Base-by-base conservation (phyloP, 2,797 vertebrate genomes). In the Chiroxiphia lanceolata region DNA sequence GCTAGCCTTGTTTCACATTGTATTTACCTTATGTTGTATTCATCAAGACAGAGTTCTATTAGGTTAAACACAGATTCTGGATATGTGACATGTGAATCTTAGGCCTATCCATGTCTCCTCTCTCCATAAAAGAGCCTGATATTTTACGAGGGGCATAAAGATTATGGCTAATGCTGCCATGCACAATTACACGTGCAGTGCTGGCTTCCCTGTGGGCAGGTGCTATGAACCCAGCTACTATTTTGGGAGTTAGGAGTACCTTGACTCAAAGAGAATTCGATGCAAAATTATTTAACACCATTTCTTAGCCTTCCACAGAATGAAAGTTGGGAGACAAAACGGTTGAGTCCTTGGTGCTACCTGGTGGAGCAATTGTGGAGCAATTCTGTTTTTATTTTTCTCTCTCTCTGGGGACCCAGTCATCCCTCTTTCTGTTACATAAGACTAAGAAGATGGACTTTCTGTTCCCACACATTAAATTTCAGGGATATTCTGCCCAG, bases 161-260 rank as follows among this genome's bases (percentile, higher is more conserved):
- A 45, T n/a, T 2, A 2, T 25, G 19, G 26, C 59, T 33, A 17
- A 31, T 20, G 25, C 29, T 64, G 69, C 36, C 19, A 3, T 17
- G 14, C 13, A 23, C n/a, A 8, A 23, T 0, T 33, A 19, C 1
- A 11, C 6, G 1, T 64, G 65, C 61, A 47, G 19, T 34, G 18
- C 42, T 83, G 48, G 15, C 31, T 80, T 85, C 31, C 25, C 38
- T 68, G 17, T 42, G 77, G 44, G 22, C 23, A 31, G 21, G 6
- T 77, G 33, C 19, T 67, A 6, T 6, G n/a, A 82, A 42, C 23
- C 45, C 23, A 79, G 34, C 25, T 59, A 42, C 18, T 56, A 26
- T 77, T 86, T 25, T 7, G 36, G 44, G 47, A 89, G 6, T 17
- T 11, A 51, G 40, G 7, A 78, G 23, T 57, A 42, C 17, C 50